Conservation (phyloP, 2,797 vertebrate genomes). For the Acanthopagrus latus region DNA sequence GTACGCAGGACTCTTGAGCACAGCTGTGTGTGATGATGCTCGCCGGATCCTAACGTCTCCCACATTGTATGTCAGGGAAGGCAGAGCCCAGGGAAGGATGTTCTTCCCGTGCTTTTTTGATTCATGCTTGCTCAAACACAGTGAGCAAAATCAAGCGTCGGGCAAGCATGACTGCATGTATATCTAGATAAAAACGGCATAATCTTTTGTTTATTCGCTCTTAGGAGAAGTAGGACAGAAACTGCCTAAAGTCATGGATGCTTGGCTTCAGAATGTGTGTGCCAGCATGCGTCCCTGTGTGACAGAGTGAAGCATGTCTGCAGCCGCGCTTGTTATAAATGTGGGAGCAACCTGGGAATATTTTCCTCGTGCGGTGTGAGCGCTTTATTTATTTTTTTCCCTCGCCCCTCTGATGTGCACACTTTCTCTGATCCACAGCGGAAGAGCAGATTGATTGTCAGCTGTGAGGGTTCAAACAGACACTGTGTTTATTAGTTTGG, state of each 20-base stretch:
- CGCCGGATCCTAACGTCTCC: background rate
- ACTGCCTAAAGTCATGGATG: constrained; percentile 70
- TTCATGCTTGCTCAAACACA: background rate
- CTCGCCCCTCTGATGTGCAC: constrained; percentile 25
- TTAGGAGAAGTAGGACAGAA: constrained; percentile 79
- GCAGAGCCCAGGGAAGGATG: background rate
- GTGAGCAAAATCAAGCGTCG: constrained; percentile 9
- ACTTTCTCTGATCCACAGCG: constrained; percentile 54
- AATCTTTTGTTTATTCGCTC: constrained; percentile 75
- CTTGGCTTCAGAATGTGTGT: constrained; percentile 64
- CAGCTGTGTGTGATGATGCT: background rate
- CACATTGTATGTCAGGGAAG: background rate
- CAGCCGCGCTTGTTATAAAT: constrained; percentile 42
- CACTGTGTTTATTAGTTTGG: constrained; percentile 79
- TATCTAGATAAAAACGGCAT: constrained; percentile 45
- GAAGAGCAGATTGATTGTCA: constrained; percentile 71
- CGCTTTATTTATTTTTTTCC: background rate
- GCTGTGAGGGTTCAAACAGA: constrained; percentile 64
- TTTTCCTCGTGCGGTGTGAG: constrained; percentile 9
- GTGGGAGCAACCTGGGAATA: constrained; percentile 41
- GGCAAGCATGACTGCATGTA: constrained; percentile 32
- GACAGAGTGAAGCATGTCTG: constrained; percentile 59
- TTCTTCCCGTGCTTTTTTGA: constrained; percentile 7
- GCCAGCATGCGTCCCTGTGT: constrained; percentile 52
- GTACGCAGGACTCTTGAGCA: background rate